Base-by-base conservation (phyloP, 2,113 vertebrate species). In the Hippocampus mohnikei region DNA sequence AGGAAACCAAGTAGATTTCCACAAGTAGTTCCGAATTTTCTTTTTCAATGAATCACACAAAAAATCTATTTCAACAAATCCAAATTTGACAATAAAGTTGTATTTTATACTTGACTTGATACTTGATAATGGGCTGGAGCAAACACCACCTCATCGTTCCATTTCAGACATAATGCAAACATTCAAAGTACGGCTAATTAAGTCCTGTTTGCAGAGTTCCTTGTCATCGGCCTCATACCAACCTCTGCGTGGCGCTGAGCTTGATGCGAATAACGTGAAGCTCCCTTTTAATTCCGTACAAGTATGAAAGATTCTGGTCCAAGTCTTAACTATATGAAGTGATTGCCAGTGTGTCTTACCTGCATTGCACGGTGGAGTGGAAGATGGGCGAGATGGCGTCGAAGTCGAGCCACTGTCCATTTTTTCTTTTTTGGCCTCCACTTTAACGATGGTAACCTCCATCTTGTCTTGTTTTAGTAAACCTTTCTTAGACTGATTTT, bases 291-390 rank as follows among this genome's bases (percentile, higher is more conserved):
- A n/a, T n/a, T n/a, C n/a, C n/a, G n/a, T n/a, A n/a, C n/a, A n/a
- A n/a, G n/a, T n/a, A n/a, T n/a, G n/a, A n/a, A n/a, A n/a, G n/a
- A n/a, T n/a, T n/a, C n/a, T n/a, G n/a, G n/a, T n/a, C n/a, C n/a
- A n/a, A n/a, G n/a, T n/a, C 46, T 50, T 0, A 33, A 61, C 15
- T 6, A 37, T 61, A 33, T 48, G 23, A 44, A 27, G 42, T 25
- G 23, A 27, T 15, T 20, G n/a, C 23, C 33, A 44, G 66, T 65
- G 6, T 33, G 7, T 58, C 70, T 62, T 88, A 91, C 90, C 89
- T 90, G 83, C 67, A n/a, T 78, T 74, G 65, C 77, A 78, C 23
- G 90, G 85, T 37, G 90, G 87, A 41, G 86, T 88, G 20, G 87
- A 90, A 11, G 84, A 86, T 20, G 89, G 88, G 8, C 87, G 81